Base-by-base conservation (phyloP, 2,113 vertebrate species). In the Trachemys scripta region DNA sequence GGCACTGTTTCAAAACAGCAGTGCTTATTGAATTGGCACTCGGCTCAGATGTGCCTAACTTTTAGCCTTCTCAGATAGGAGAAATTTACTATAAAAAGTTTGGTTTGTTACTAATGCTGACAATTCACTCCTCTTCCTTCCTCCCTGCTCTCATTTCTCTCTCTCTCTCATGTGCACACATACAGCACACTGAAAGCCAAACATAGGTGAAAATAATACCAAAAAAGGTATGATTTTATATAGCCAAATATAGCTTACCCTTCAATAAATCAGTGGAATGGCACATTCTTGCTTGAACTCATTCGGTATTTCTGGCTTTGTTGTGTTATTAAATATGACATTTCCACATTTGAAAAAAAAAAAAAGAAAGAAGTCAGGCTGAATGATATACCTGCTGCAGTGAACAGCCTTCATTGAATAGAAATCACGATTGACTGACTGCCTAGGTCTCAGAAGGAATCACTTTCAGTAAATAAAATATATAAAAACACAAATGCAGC, bases 241-340 rank as follows among this genome's bases (percentile, higher is more conserved):
- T 8, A 87, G 87, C 53, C 14, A 38, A 20, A 47, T 94, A 90
- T 94, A 94, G 8, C 59, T 45, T 88, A 95, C 84, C 86, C 92
- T 89, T 95, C 90, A 95, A 95, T 97, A 96, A 97, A 92, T 90
- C 42, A 97, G 83, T 54, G 8, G 57, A 92, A 93, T 92, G 42
- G 4, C 1, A 89, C n/a, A 80, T 72, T 96, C 93, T 96, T 93
- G 88, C 80, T 96, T 82, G 80, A 92, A 91, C 54, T 93, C 87
- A 86, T 90, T 97, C 65, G 92, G 3, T 72, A 87, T 69, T 96
- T 94, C 82, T 95, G 62, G 69, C 50, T 90, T 82, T 96, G 87
- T 96, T 97, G n/a, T 94, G 78, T 93, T 90, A 96, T 97, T 97
- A 96, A 96, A 95, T 97, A 96, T 94, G 92, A 85, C 93, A 95